Conservation (phyloP, 2,888 invertebrate species). For the Keiferia lycopersicella region DNA sequence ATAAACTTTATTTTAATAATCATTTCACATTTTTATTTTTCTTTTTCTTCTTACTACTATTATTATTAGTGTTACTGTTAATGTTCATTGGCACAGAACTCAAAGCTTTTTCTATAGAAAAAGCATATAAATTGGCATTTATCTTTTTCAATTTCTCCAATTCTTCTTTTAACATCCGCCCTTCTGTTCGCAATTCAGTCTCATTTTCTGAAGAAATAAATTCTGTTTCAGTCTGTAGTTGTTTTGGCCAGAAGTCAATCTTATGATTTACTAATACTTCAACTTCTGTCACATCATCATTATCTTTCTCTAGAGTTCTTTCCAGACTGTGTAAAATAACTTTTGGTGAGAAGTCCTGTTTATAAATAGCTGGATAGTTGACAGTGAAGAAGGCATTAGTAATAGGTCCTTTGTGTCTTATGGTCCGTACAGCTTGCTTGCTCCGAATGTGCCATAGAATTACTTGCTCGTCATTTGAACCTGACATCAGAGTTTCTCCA, state of each 20-base stretch:
- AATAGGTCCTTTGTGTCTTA: constrained; percentile 87
- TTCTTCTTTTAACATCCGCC: constrained; percentile 66
- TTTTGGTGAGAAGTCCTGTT: constrained; percentile 80
- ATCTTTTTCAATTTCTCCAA: constrained; percentile 77
- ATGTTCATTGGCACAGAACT: constrained; percentile 42
- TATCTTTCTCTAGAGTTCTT: constrained; percentile 81
- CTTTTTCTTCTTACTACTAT: constrained; percentile 45
- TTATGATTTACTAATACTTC: constrained; percentile 65
- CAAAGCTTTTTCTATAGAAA: constrained; percentile 73
- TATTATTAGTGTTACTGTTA: constrained; percentile 33
- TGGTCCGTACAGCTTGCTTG: constrained; percentile 85
- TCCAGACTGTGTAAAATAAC: constrained; percentile 83
- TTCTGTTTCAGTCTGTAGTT: constrained; percentile 40
- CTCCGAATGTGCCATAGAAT: constrained; percentile 91
- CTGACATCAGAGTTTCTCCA: constrained; percentile 87
- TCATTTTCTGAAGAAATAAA: constrained; percentile 45
- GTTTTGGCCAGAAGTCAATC: constrained; percentile 69
- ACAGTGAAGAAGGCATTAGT: constrained; percentile 86
- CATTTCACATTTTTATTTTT: neutral
- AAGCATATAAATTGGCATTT: constrained; percentile 82
- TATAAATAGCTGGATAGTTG: constrained; percentile 81
- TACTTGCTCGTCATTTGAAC: constrained; percentile 87
- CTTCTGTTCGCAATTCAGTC: constrained; percentile 54
- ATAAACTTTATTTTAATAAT: neutral
- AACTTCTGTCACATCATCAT: constrained; percentile 68